Conservation (phyloP, 1,140 invertebrate genomes). For the Meloidogyne hapla region DNA sequence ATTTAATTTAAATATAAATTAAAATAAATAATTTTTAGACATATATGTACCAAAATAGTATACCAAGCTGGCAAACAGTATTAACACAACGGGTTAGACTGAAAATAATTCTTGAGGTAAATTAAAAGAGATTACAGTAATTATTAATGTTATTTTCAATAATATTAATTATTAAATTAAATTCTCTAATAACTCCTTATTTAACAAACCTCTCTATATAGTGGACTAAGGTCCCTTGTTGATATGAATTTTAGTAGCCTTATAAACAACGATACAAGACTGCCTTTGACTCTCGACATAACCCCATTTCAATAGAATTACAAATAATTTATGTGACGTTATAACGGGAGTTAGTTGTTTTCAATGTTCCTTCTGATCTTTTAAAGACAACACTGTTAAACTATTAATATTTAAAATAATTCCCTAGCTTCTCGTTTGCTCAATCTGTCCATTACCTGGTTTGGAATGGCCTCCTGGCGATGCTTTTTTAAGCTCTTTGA, state of each 20-base stretch:
- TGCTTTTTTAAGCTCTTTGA: not conserved
- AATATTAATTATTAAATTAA: too few relatives aligned
- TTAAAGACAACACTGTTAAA: not conserved
- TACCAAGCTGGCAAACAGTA: not conserved
- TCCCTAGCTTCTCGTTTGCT: not conserved
- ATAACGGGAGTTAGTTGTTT: too few relatives aligned
- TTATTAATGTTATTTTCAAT: too few relatives aligned
- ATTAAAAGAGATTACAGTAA: not conserved
- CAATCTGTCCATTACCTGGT: not conserved
- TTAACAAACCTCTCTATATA: too few relatives aligned
- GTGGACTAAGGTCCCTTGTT: too few relatives aligned
- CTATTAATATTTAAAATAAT: not conserved
- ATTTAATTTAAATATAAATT: not conserved
- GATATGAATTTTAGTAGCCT: too few relatives aligned
- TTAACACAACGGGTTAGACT: not conserved
- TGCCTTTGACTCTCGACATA: too few relatives aligned
- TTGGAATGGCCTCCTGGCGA: not conserved
- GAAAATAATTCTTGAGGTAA: not conserved
- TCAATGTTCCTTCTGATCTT: too few relatives aligned
- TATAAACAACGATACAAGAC: too few relatives aligned
- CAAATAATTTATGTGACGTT: too few relatives aligned
- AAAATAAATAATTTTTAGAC: not conserved
- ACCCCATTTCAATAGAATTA: too few relatives aligned
- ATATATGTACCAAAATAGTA: not conserved
- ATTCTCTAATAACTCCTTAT: too few relatives aligned